Percentiles rank a stretch among this genome's conserved stretches.
phyloP scores from a whole-genome alignment of 2,888 invertebrate genomes.

The Crocallis elinguaria region DNA sequence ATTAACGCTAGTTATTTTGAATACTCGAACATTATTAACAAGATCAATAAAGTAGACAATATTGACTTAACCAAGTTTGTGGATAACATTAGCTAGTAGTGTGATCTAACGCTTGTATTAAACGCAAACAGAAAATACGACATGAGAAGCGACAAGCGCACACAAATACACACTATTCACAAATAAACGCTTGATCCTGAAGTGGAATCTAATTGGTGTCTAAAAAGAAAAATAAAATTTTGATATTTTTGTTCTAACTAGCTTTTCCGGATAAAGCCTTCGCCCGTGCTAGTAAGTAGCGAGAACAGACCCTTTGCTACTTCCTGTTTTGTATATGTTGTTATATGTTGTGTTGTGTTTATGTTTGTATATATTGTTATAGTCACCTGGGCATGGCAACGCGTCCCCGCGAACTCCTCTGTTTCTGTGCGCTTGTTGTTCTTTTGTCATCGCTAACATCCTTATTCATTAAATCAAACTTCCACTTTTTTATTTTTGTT shows the following conservation, averaged over 20 bases:
- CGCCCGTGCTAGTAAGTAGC: constrained; percentile 99
- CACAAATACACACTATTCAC: constrained; percentile 61
- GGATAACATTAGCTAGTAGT: constrained; percentile 57
- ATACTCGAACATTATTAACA: constrained; percentile 36
- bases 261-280: constrained; percentile 99
- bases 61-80: constrained; percentile 32
- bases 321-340: constrained; percentile 64
- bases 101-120: constrained; percentile 73
- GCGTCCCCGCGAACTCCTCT: constrained; percentile 68
- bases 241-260: constrained; percentile 86
- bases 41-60: constrained; percentile 38
- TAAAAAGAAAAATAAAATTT: constrained; percentile 59
- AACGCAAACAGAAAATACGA: constrained; percentile 50
- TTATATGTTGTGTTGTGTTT: constrained; percentile 53
- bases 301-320: constrained; percentile 77
- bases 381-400: constrained; percentile 80
- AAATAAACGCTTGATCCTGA: constrained; percentile 66
- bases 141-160: constrained; percentile 78
- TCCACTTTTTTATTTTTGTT: constrained; percentile 9
- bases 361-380: constrained; percentile 51
- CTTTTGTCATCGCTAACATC: constrained; percentile 66
- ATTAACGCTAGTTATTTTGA: constrained; percentile 43
- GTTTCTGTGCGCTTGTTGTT: constrained; percentile 85
- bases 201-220: constrained; percentile 64
- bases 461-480: constrained; percentile 40